These are phyloP conservation scores for Nephrotoma appendiculata DNA, from an alignment of 2,888 invertebrate genomes.

Conservation along the genomic window DNA sequence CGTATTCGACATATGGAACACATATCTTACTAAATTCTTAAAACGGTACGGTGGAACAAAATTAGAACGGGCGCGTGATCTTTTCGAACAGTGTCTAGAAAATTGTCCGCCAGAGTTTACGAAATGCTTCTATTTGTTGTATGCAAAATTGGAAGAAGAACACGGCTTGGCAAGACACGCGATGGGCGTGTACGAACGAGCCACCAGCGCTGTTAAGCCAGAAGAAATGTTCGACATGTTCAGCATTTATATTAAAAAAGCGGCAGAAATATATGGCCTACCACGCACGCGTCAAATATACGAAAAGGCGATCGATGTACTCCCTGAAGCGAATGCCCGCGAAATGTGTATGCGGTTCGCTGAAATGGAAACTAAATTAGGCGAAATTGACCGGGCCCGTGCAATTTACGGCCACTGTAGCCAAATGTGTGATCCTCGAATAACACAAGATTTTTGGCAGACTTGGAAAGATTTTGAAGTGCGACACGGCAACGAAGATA, in stretches of 20 bases:
- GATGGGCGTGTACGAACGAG: slow-evolving; percentile 97
- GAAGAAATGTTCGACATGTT: slow-evolving; percentile 96
- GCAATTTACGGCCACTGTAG: slow-evolving; percentile 97
- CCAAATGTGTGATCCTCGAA: slow-evolving; percentile 97
- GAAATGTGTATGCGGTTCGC: slow-evolving; percentile 95
- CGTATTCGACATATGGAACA: slow-evolving; percentile 98
- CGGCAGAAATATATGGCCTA: slow-evolving; percentile 94
- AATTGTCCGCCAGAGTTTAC: slow-evolving; percentile 92
- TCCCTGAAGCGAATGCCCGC: slow-evolving; percentile 79
- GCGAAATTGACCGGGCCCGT: slow-evolving; percentile 94
- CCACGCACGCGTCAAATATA: slow-evolving; percentile 95
- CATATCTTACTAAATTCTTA: slow-evolving; percentile 93
- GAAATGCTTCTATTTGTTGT: slow-evolving; percentile 84
- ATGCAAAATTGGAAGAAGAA: slow-evolving; percentile 97
- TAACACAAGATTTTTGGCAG: slow-evolving; percentile 91
- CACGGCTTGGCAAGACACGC: slow-evolving; percentile 95
- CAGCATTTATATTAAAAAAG: slow-evolving; percentile 96
- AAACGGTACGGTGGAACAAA: slow-evolving; percentile 90
- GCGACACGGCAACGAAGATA: slow-evolving; percentile 97
- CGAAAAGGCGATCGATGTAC: slow-evolving; percentile 89
- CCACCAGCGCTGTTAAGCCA: slow-evolving; percentile 79
- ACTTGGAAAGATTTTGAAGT: slow-evolving; percentile 99
- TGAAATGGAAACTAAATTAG: slow-evolving; percentile 95
- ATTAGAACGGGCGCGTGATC: slow-evolving; percentile 88
- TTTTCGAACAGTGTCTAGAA: slow-evolving; percentile 97